phyloP scores from a whole-genome alignment of 2,113 vertebrate species.

The Notechis scutatus region DNA sequence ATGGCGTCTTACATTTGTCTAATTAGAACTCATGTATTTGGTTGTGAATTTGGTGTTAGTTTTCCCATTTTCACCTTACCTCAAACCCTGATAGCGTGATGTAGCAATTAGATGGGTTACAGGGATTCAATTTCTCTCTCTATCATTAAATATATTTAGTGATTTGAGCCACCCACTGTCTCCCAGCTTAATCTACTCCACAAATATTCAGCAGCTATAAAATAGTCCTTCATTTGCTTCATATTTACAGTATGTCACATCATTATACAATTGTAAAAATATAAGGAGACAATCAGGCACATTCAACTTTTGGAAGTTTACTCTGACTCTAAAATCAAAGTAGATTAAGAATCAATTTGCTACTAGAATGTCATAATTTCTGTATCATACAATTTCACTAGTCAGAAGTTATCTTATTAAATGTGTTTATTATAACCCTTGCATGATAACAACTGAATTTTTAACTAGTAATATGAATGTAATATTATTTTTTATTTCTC shows the following conservation, averaged over 20 bases:
- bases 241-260: background rate
- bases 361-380: background rate
- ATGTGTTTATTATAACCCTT: background rate
- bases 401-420: background rate
- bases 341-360: background rate
- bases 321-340: background rate
- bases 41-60: background rate
- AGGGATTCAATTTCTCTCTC: background rate
- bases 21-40: background rate
- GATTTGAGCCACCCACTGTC: background rate
- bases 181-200: background rate
- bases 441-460: background rate
- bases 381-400: background rate
- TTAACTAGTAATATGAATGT: background rate
- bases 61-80: background rate
- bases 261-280: background rate
- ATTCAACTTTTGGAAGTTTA: background rate
- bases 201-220: background rate
- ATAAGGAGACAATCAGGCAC: background rate
- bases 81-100: background rate
- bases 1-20: background rate
- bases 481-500: background rate
- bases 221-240: background rate
- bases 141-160: background rate
- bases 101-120: background rate